Evolutionary conservation across 2,113 vertebrate species (phyloP).

Genomic region (Lynx canadensis): DNA sequence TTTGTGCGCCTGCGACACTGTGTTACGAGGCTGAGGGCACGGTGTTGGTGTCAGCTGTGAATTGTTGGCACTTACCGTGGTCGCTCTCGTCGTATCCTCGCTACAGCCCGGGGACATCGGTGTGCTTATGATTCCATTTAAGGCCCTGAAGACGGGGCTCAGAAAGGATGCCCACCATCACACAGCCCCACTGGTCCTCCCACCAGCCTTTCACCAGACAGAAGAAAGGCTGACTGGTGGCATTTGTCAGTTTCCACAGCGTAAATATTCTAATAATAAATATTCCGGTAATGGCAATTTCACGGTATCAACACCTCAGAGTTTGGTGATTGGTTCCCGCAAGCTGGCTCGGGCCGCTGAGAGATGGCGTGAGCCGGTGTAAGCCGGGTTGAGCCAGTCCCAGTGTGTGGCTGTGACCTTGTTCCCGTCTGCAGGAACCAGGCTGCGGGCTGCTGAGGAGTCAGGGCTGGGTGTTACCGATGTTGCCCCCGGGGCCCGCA

Average conservation of each 20-base stretch:
- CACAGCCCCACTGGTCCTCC: neutral
- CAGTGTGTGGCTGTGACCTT: neutral
- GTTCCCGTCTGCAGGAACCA: neutral
- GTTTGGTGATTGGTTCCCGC: neutral
- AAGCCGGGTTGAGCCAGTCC: neutral
- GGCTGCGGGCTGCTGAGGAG: neutral
- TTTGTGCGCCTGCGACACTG: rapidly evolving
- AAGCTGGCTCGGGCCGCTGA: neutral
- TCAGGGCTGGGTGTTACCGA: neutral
- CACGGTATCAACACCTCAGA: neutral
- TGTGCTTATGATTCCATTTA: neutral
- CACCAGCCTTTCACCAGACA: no score
- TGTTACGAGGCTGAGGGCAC: neutral
- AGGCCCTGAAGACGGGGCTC: neutral
- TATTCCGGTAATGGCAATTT: neutral
- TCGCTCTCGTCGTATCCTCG: neutral
- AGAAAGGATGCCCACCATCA: neutral
- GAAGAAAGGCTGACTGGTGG: neutral
- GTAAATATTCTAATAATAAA: neutral
- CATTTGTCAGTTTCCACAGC: neutral
- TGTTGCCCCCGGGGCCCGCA: rapidly evolving
- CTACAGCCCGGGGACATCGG: neutral
- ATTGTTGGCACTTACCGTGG: neutral
- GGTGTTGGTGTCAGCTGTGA: neutral
- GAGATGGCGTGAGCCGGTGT: neutral